A percentile compares a stretch with the other conserved stretches of the same genome.
These are phyloP conservation scores for Stramonita haemastoma DNA, from an alignment of 2,888 invertebrate species.

Conservation along the genomic window DNA sequence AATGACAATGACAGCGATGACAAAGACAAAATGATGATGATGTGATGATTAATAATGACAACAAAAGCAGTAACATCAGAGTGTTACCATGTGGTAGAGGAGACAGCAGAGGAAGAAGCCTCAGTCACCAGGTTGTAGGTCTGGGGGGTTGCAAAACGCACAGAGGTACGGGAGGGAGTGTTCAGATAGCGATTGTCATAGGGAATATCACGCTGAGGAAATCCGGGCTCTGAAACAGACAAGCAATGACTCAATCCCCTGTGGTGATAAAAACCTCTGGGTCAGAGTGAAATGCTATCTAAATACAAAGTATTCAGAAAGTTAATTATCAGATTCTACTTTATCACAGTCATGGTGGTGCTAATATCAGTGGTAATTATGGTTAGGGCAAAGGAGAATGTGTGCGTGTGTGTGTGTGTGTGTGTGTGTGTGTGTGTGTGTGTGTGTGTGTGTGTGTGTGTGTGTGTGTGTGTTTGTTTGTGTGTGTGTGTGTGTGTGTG, in stretches of 20 bases:
- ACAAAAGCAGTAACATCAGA: background rate
- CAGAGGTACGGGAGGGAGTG: constrained; percentile 45
- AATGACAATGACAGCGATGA: no score
- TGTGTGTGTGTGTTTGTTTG: background rate
- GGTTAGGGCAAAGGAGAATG: background rate
- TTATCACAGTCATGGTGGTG: no score
- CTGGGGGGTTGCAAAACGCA: constrained; percentile 50
- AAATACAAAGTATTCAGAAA: background rate
- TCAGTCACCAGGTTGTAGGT: constrained; percentile 51
- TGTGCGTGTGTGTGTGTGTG: background rate
- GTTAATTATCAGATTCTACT: background rate
- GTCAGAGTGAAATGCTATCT: background rate
- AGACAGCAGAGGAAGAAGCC: constrained; percentile 44
- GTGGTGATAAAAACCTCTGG: no score
- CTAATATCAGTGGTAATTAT: no score
- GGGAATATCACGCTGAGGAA: constrained; percentile 48
- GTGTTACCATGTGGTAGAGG: constrained; percentile 47
- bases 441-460: constrained; percentile 1
- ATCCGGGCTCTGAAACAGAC: constrained; percentile 48
- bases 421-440: background rate
- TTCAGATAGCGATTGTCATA: constrained; percentile 50
- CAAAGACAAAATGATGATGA: no score
- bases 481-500: background rate
- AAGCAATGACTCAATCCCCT: background rate
- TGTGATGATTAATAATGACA: no score